A percentile compares a stretch with the other conserved stretches of the same genome.
These are phyloP conservation scores for Oryzias woworae DNA, from an alignment of 2,113 vertebrate species.

Conservation along the genomic window DNA sequence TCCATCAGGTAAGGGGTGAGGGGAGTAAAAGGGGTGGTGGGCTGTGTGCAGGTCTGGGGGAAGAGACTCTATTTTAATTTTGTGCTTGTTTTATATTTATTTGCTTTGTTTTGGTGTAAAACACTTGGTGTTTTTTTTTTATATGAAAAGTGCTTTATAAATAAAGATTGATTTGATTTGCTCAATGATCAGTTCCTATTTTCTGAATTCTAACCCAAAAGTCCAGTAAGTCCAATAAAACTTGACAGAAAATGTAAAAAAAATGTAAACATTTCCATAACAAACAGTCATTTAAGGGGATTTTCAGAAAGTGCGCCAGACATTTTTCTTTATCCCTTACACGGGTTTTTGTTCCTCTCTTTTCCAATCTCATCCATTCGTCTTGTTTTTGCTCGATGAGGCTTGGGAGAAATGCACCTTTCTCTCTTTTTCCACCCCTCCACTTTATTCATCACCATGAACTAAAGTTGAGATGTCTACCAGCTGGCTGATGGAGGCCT, in stretches of 20 bases:
- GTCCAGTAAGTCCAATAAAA: background rate
- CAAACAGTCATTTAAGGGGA: slow-evolving; percentile 12
- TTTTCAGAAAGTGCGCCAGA: slow-evolving; percentile 2
- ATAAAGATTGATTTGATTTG: too few relatives aligned
- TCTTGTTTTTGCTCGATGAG: slow-evolving; percentile 20
- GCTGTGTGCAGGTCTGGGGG: too few relatives aligned
- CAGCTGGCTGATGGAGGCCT: slow-evolving; percentile 55
- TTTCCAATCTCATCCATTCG: slow-evolving; percentile 5
- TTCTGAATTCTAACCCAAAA: too few relatives aligned
- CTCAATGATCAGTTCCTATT: too few relatives aligned
- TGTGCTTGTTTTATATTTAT: too few relatives aligned
- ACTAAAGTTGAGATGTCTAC: slow-evolving; percentile 39
- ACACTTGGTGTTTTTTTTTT: too few relatives aligned
- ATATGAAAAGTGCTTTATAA: too few relatives aligned
- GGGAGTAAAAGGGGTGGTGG: too few relatives aligned
- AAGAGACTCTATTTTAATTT: too few relatives aligned
- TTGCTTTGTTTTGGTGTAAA: too few relatives aligned
- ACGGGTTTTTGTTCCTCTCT: slow-evolving; percentile 10
- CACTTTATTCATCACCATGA: slow-evolving; percentile 39
- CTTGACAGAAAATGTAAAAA: background rate
- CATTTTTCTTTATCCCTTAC: slow-evolving; percentile 4
- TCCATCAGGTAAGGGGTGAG: too few relatives aligned
- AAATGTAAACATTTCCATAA: background rate
- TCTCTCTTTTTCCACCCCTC: slow-evolving; percentile 15
- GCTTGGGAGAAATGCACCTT: slow-evolving; percentile 11